Conservation (phyloP, 37 sponge, comb jelly and placozoan genomes). For the Spongia lamella region DNA sequence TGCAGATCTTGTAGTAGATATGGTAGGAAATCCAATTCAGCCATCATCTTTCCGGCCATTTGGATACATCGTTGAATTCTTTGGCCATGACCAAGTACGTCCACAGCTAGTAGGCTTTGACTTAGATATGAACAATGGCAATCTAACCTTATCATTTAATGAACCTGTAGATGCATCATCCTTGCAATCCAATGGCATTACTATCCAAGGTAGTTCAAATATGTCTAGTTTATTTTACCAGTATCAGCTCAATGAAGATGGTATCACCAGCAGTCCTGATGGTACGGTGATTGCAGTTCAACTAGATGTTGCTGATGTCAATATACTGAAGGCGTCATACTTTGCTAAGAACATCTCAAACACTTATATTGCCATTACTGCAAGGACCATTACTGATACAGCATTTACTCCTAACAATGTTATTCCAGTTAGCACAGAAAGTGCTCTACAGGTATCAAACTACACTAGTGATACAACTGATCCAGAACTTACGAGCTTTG, state of each 20-base stretch:
- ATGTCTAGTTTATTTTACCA: conserved; percentile 29
- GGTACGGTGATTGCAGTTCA: conserved; percentile 43
- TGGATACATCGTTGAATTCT: conserved; percentile 68
- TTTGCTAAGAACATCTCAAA: conserved; percentile 73
- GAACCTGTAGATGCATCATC: conserved; percentile 78
- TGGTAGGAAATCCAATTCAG: conserved; percentile 65
- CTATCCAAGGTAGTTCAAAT: conserved; percentile 64
- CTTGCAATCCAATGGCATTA: conserved; percentile 67
- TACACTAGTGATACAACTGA: conserved; percentile 56
- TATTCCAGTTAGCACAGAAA: conserved; percentile 32
- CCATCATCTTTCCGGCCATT: conserved; percentile 24
- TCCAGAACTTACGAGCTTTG: conserved; percentile 54
- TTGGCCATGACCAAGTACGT: conserved; percentile 45
- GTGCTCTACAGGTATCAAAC: conserved; percentile 31
- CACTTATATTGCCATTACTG: conserved; percentile 66
- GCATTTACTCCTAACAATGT: conserved; percentile 74
- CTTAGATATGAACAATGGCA: conserved; percentile 60
- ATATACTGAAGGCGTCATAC: conserved; percentile 68
- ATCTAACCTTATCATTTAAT: conserved; percentile 76
- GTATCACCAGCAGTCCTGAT: conserved; percentile 42
- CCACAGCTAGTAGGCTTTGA: conserved; percentile 64
- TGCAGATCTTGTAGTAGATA: conserved; percentile 61
- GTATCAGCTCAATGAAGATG: conserved; percentile 51
- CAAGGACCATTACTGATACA: conserved; percentile 73
- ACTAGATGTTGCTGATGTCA: conserved; percentile 48